A percentile compares a stretch with the other conserved stretches of the same genome.
phyloP scores from a whole-genome alignment of 35 echinoderm and acorn worm genomes.

The Heliocidaris erythrogramma region DNA sequence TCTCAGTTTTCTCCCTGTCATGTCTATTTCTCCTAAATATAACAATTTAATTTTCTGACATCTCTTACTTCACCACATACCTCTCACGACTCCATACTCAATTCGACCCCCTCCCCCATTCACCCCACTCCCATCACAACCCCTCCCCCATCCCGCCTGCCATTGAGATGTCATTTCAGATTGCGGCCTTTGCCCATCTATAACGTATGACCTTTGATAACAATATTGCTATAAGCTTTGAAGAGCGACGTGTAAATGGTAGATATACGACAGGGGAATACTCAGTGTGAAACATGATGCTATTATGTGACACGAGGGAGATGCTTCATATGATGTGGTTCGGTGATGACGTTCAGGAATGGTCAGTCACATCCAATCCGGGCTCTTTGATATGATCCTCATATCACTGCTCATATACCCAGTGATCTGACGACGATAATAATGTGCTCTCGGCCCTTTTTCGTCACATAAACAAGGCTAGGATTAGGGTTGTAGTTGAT shows the following conservation, averaged over 20 bases:
- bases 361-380: no score
- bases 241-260: background rate
- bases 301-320: background rate
- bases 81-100: background rate
- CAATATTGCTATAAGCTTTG: background rate
- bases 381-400: no score
- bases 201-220: conserved; percentile 17
- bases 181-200: background rate
- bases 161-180: conserved; percentile 11
- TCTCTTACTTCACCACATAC: no score
- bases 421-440: no score
- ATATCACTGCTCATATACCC: no score
- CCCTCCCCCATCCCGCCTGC: background rate
- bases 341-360: background rate
- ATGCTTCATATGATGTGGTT: background rate
- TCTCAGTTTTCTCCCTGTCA: no score
- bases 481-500: no score
- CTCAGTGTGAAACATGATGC: background rate
- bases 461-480: no score
- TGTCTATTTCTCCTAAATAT: no score
- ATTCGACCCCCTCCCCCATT: background rate
- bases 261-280: background rate
- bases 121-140: background rate
- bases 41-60: no score
- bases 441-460: no score